Base-by-base conservation (phyloP, 2,113 vertebrate genomes). In the Chaetops frenatus region DNA sequence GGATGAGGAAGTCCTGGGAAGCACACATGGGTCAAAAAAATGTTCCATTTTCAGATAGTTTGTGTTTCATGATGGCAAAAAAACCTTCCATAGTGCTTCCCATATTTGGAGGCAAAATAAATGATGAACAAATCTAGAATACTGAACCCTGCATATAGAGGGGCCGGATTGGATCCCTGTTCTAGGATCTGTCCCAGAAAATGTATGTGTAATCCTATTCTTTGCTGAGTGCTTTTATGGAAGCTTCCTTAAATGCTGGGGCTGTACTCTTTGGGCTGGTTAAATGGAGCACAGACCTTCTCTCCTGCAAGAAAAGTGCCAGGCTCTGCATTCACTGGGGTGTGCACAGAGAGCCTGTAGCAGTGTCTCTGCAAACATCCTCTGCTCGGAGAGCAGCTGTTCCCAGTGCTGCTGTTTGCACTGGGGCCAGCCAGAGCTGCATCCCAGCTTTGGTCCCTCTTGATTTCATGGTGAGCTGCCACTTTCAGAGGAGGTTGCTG, bases 301-400 rank as follows among this genome's bases (percentile, higher is more conserved):
- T 24, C 25, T 76, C 24, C 79, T 58, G 15, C 1, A 1, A 38
- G 31, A 8, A 11, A 60, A 23, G 7, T 13, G 9, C 33, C 62
- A 48, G 47, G n/a, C 48, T 45, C 3, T 31, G 9, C 12, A 7
- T 53, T 88, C 40, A 35, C 33, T 1, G 14, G 23, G 36, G 11
- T 45, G 17, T 0, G 0, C 48, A 13, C 0, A 0, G 13, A 3
- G 47, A 69, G 36, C 7, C 12, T 44, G 13, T 14, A 24, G 69
- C 61, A 44, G 19, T 61, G 25, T 44, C 74, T 70, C 6, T 54
- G 47, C 56, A 81, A 73, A 48, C 24, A n/a, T 4, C 21, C 19
- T 72, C 42, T 70, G 28, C 50, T 36, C 65, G 40, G 1, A 15
- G 60, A 61, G 36, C 36, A 54, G n/a, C 50, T 60, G 36, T 7